Percentiles rank a stretch among this genome's conserved stretches.
Conservation (phyloP, 1,140 invertebrate species). For the Tetramorium alpestre region DNA sequence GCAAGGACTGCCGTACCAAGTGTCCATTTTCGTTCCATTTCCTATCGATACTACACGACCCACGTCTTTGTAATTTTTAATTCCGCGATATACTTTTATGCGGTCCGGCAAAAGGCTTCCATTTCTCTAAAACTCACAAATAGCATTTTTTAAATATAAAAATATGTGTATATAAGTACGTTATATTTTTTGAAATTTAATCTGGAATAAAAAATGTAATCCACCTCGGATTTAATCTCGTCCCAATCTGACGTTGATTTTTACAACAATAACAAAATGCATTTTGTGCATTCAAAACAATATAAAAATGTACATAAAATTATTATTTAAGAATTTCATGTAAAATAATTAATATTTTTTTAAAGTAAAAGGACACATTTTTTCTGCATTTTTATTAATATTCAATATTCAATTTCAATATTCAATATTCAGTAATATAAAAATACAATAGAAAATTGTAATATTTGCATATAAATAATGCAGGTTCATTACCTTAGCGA, state of each 20-base stretch:
- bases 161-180: not conserved
- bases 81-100: conserved; percentile 89
- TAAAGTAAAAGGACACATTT: not conserved
- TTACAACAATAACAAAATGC: not conserved
- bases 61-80: conserved; percentile 89
- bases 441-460: not conserved
- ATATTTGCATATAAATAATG: conserved; percentile 46
- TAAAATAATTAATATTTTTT: not conserved
- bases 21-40: conserved; percentile 85
- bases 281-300: not conserved
- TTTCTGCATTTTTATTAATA: not conserved
- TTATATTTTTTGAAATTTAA: not conserved
- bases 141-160: not conserved
- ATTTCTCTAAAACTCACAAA: conserved; percentile 86
- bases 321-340: not conserved
- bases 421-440: not conserved
- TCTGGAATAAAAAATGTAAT: not conserved
- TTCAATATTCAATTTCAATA: not conserved
- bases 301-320: not conserved
- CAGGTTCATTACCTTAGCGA: conserved; percentile 88
- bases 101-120: conserved; percentile 86
- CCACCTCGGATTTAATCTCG: not conserved
- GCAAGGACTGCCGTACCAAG: conserved; percentile 88
- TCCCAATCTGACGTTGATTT: not conserved
- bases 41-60: conserved; percentile 89